Percentiles rank a stretch among this genome's conserved stretches.
Evolutionary conservation across 2,797 vertebrate genomes (phyloP).

Genomic region (Lophura swinhoii): DNA sequence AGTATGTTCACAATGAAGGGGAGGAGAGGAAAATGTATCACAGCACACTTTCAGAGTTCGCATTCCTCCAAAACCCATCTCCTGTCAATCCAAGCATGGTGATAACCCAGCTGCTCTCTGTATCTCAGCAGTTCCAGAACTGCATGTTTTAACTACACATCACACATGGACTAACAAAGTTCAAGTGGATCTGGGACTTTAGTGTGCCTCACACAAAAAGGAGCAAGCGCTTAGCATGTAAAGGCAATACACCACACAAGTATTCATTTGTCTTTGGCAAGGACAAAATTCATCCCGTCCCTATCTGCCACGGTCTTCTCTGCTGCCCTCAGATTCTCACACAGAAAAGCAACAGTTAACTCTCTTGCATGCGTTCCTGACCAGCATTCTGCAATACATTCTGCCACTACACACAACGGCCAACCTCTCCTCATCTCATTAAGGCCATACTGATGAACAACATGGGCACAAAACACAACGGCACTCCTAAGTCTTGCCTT

Average conservation of each 20-base stretch:
- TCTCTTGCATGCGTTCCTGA: not conserved
- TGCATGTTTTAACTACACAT: not conserved
- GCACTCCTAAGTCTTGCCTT: constrained; percentile 64
- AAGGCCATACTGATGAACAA: constrained; percentile 64
- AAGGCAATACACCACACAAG: not conserved
- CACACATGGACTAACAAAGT: not conserved
- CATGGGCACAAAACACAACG: constrained; percentile 39
- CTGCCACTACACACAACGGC: constrained; percentile 52
- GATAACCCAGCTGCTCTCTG: accelerated
- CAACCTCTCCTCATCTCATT: constrained; percentile 68
- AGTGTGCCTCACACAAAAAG: not conserved
- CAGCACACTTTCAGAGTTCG: not conserved
- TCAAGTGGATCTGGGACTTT: not conserved
- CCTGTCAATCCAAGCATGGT: accelerated
- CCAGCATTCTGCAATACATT: constrained; percentile 44
- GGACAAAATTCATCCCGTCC: not conserved
- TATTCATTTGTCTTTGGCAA: not conserved
- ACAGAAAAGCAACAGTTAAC: constrained; percentile 15
- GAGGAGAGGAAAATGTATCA: not conserved
- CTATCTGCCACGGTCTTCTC: accelerated
- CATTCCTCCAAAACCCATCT: not conserved
- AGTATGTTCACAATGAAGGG: not conserved
- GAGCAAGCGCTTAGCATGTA: not conserved
- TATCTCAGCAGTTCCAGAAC: not conserved
- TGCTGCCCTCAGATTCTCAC: not conserved